These are phyloP conservation scores for Gastrophryne carolinensis DNA, from an alignment of 2,797 vertebrate species.

Conservation along the genomic window DNA sequence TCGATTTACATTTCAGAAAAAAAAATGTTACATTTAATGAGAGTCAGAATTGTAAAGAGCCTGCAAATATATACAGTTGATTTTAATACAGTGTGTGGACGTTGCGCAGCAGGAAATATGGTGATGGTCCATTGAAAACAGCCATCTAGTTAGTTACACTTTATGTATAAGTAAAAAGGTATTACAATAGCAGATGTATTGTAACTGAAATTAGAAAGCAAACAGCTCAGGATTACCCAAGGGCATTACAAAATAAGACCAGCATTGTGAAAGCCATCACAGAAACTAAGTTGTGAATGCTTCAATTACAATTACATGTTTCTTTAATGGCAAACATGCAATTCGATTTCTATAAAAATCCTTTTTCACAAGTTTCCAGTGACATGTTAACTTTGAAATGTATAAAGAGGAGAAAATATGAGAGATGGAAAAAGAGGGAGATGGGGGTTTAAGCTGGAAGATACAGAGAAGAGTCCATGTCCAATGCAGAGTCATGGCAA, in stretches of 20 bases:
- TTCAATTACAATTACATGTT: constrained; percentile 61
- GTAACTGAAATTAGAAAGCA: constrained; percentile 57
- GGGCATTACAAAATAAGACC: constrained; percentile 67
- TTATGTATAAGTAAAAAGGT: constrained; percentile 66
- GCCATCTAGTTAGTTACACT: constrained; percentile 48
- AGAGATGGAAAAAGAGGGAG: neutral
- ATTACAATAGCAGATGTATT: constrained; percentile 74
- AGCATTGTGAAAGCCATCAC: constrained; percentile 67
- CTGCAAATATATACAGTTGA: neutral
- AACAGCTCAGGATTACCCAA: constrained; percentile 66
- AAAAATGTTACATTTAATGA: neutral
- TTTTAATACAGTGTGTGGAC: constrained; percentile 4
- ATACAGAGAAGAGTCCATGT: constrained; percentile 13
- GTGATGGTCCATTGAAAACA: constrained; percentile 51
- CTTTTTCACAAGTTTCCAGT: constrained; percentile 52
- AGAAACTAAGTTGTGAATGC: constrained; percentile 59
- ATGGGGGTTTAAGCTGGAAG: neutral
- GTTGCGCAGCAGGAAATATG: constrained; percentile 18
- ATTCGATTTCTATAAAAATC: constrained; percentile 56
- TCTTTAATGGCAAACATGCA: constrained; percentile 56
- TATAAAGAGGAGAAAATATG: neutral
- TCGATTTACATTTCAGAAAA: neutral
- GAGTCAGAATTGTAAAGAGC: neutral
- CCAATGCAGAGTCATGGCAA: neutral
- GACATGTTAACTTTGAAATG: neutral